A percentile compares a stretch with the other conserved stretches of the same genome.
phyloP scores from a whole-genome alignment of 2,888 invertebrate species.

The Drosophila hamatofila region DNA sequence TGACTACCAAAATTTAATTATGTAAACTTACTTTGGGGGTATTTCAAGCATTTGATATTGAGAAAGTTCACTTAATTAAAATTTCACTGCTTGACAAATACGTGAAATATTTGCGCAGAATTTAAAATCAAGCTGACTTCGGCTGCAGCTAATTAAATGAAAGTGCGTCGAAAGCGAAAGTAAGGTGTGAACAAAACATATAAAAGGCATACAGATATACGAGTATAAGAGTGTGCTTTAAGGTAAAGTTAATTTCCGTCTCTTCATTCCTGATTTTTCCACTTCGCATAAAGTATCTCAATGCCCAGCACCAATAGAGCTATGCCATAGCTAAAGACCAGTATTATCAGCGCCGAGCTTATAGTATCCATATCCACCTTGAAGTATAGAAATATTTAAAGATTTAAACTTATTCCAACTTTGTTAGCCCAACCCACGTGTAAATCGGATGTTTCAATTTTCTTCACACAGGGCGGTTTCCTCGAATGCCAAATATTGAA shows the following conservation, averaged over 20 bases:
- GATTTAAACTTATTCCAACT: neutral
- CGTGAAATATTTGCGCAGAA: conserved; percentile 33
- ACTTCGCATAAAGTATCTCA: conserved; percentile 72
- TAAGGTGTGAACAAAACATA: neutral
- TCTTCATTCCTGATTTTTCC: conserved; percentile 37
- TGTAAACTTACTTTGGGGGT: conserved; percentile 27
- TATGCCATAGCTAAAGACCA: conserved; percentile 86
- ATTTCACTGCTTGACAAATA: conserved; percentile 58
- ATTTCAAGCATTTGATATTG: conserved; percentile 10
- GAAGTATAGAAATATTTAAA: neutral
- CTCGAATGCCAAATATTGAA: conserved; percentile 87
- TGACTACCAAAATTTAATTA: conserved; percentile 54
- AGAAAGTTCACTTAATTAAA: conserved; percentile 64
- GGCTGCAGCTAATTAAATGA: conserved; percentile 49
- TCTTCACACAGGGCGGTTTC: conserved; percentile 87
- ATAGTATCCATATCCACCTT: conserved; percentile 88
- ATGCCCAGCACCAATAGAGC: conserved; percentile 74
- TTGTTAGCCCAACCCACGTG: conserved; percentile 69
- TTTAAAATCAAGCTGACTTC: conserved; percentile 37
- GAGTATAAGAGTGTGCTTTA: neutral
- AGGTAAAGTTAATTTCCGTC: neutral
- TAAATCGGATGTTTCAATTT: conserved; percentile 83
- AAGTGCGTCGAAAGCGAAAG: conserved; percentile 33
- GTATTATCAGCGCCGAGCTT: conserved; percentile 86
- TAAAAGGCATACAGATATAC: neutral